These are phyloP conservation scores for Ceramica pisi DNA, from an alignment of 2,888 invertebrate species.

Conservation along the genomic window DNA sequence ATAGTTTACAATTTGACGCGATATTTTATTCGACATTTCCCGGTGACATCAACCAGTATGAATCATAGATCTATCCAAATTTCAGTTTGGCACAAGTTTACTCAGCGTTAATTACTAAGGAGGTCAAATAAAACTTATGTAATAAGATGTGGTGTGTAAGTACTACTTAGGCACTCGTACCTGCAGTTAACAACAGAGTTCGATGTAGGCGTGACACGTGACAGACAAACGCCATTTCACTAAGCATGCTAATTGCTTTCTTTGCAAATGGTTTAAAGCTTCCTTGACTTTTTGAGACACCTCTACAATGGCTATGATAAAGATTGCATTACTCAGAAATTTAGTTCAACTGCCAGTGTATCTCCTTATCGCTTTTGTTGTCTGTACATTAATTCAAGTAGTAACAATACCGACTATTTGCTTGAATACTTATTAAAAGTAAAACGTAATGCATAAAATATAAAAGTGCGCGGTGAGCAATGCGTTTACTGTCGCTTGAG, in stretches of 20 bases:
- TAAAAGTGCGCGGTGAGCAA: conserved; percentile 41
- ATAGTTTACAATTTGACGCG: too few species aligned
- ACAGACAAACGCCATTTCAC: background rate
- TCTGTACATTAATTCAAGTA: background rate
- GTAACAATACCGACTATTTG: conserved; percentile 7
- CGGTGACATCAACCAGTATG: background rate
- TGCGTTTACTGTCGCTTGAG: conserved; percentile 49
- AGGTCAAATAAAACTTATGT: background rate
- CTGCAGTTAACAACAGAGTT: conserved; percentile 3
- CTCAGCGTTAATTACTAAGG: too few species aligned
- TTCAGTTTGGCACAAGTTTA: background rate
- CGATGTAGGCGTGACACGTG: too few species aligned
- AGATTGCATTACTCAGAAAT: background rate
- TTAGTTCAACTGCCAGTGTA: background rate
- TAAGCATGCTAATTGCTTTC: background rate
- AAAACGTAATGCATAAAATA: conserved; percentile 14
- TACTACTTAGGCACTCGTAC: background rate
- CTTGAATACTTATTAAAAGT: conserved; percentile 27
- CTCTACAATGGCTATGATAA: background rate
- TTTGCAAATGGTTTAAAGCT: background rate
- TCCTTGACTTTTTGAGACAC: background rate
- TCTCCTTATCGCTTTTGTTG: background rate
- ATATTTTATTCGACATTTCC: too few species aligned
- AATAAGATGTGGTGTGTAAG: background rate
- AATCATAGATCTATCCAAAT: background rate